Percentiles rank a stretch among this genome's conserved stretches.
Evolutionary conservation across 2,888 invertebrate species (phyloP).

Genomic region (Pammene aurita): DNA sequence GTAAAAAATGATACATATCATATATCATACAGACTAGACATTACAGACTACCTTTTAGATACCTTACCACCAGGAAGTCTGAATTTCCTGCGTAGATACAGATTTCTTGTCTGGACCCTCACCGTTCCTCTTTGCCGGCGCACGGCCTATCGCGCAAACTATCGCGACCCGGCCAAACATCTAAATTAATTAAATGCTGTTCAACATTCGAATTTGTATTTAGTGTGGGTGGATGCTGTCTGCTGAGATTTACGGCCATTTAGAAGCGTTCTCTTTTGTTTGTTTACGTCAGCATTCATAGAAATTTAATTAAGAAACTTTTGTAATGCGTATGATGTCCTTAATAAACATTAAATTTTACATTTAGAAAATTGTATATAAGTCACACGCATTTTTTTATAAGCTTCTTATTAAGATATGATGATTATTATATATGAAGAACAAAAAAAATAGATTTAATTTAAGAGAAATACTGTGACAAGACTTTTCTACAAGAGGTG

Average conservation of each 20-base stretch:
- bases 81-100: too few relatives aligned
- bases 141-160: constrained; percentile 36
- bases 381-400: too few relatives aligned
- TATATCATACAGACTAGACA: too few relatives aligned
- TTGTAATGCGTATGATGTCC: not conserved
- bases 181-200: constrained; percentile 41
- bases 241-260: constrained; percentile 16
- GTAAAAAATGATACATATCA: too few relatives aligned
- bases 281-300: constrained; percentile 15
- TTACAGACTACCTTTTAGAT: too few relatives aligned
- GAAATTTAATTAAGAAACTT: constrained; percentile 1
- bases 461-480: too few relatives aligned
- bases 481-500: too few relatives aligned
- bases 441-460: too few relatives aligned
- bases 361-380: too few relatives aligned
- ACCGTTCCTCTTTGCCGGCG: not conserved
- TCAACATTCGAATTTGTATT: constrained; percentile 33
- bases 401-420: too few relatives aligned
- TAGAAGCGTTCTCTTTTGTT: constrained; percentile 3
- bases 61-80: too few relatives aligned
- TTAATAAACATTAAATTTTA: not conserved
- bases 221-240: constrained; percentile 30
- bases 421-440: too few relatives aligned
- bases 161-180: constrained; percentile 34
- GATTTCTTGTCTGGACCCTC: not conserved